A percentile compares a stretch with the other conserved stretches of the same genome.
These are phyloP conservation scores for Hylaeus volcanicus DNA, from an alignment of 1,140 invertebrate genomes.

Conservation along the genomic window DNA sequence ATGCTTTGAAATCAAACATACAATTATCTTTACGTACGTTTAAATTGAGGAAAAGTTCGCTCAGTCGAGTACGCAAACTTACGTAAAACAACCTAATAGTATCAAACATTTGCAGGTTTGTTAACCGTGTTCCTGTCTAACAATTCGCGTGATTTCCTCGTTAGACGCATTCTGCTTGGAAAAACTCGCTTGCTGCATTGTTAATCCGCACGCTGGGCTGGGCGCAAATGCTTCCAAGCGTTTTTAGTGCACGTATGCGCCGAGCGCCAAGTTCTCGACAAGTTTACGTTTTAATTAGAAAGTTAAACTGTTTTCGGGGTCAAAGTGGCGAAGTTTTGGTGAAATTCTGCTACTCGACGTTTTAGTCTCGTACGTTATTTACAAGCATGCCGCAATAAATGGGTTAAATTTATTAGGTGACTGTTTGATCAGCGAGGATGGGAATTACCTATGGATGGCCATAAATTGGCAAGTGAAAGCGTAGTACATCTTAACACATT, in stretches of 20 bases:
- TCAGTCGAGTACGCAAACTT: no score
- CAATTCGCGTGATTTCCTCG: not conserved
- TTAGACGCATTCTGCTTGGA: not conserved
- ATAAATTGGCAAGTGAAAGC: slow-evolving; percentile 18
- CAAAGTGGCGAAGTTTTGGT: slow-evolving; percentile 52
- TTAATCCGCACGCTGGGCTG: not conserved
- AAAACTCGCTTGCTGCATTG: not conserved
- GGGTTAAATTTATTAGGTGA: slow-evolving; percentile 55
- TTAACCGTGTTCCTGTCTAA: no score
- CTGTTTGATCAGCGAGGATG: slow-evolving; percentile 45
- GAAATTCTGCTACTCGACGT: slow-evolving; percentile 14
- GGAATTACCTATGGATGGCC: slow-evolving; percentile 33
- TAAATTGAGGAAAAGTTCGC: no score
- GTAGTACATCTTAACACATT: no score
- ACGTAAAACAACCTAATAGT: no score
- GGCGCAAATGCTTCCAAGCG: not conserved
- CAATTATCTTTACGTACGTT: no score
- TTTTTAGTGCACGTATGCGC: not conserved
- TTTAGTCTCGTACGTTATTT: slow-evolving; percentile 45
- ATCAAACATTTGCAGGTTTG: no score
- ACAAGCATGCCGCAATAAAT: slow-evolving; percentile 34
- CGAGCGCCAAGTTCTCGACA: slow-evolving; percentile 39
- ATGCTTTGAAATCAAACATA: no score
- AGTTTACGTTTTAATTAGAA: slow-evolving; percentile 66
- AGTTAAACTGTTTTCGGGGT: slow-evolving; percentile 60